Conservation (phyloP, 1,140 invertebrate species). For the Dryas iulia region DNA sequence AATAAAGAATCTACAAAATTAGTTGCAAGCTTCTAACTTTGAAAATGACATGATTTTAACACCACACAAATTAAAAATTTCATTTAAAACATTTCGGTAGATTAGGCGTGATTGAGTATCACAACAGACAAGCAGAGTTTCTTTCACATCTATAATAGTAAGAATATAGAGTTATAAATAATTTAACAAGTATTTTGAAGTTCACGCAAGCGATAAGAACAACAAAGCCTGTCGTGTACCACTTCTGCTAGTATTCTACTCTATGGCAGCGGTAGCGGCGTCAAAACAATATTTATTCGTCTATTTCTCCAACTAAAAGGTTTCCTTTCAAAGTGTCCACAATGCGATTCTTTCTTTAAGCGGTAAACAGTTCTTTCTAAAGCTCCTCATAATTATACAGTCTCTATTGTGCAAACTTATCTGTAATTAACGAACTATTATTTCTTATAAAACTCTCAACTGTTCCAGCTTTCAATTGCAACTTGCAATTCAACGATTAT, state of each 20-base stretch:
- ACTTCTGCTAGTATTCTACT: background rate
- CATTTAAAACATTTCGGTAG: no score
- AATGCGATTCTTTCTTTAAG: slow-evolving; percentile 22
- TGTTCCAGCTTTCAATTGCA: background rate
- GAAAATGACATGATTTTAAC: no score
- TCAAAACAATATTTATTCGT: slow-evolving; percentile 22
- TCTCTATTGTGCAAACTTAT: background rate
- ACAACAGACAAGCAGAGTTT: no score
- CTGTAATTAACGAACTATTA: slow-evolving; percentile 18
- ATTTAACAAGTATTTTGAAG: no score
- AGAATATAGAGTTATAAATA: no score
- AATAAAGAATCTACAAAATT: no score
- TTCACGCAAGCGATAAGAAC: no score
- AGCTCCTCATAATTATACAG: slow-evolving; percentile 15
- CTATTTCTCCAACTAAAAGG: slow-evolving; percentile 22
- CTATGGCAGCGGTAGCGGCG: background rate
- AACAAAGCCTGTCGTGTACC: background rate
- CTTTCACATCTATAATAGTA: no score
- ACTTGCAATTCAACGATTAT: background rate
- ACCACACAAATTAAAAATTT: no score
- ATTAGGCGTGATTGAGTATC: no score
- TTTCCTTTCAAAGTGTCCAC: slow-evolving; percentile 22
- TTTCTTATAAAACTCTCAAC: slow-evolving; percentile 13
- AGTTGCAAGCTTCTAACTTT: no score
- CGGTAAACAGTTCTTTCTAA: slow-evolving; percentile 16